These are phyloP conservation scores for Scaptomyza reducta DNA, from an alignment of 2,888 invertebrate species.

Conservation along the genomic window DNA sequence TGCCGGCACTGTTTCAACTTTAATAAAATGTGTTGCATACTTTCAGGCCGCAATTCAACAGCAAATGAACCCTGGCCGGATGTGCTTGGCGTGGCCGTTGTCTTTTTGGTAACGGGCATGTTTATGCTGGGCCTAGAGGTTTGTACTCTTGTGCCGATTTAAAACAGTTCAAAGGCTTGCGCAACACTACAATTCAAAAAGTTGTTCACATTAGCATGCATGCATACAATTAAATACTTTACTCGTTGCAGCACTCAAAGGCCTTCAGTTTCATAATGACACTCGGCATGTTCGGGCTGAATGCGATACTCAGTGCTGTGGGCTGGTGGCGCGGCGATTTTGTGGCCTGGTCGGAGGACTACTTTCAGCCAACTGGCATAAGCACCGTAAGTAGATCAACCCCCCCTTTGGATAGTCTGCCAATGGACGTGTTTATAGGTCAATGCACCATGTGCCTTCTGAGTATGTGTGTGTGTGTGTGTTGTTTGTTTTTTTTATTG, in stretches of 20 bases:
- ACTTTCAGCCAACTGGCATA: slow-evolving; percentile 82
- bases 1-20: slow-evolving; percentile 9
- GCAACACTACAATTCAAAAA: too few species aligned
- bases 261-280: slow-evolving; percentile 84
- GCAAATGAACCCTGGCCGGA: slow-evolving; percentile 86
- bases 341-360: slow-evolving; percentile 81
- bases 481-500: slow-evolving; percentile 56
- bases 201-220: not conserved
- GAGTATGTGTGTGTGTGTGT: slow-evolving; percentile 2
- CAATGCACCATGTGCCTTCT: slow-evolving; percentile 64
- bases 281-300: slow-evolving; percentile 83
- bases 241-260: slow-evolving; percentile 80
- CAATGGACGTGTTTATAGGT: slow-evolving; percentile 64
- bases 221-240: not conserved
- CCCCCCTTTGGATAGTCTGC: slow-evolving; percentile 13
- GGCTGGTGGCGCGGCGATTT: slow-evolving; percentile 82
- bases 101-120: slow-evolving; percentile 85
- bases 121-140: slow-evolving; percentile 87
- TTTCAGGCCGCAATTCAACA: slow-evolving; percentile 83
- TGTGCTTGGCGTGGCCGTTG: slow-evolving; percentile 86
- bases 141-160: slow-evolving; percentile 5
- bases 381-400: slow-evolving; percentile 79
- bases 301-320: slow-evolving; percentile 82
- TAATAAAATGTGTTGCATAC: slow-evolving; percentile 29
- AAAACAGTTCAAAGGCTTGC: too few species aligned